These are phyloP conservation scores for Watsonalla binaria DNA, from an alignment of 2,888 invertebrate genomes.

Conservation along the genomic window DNA sequence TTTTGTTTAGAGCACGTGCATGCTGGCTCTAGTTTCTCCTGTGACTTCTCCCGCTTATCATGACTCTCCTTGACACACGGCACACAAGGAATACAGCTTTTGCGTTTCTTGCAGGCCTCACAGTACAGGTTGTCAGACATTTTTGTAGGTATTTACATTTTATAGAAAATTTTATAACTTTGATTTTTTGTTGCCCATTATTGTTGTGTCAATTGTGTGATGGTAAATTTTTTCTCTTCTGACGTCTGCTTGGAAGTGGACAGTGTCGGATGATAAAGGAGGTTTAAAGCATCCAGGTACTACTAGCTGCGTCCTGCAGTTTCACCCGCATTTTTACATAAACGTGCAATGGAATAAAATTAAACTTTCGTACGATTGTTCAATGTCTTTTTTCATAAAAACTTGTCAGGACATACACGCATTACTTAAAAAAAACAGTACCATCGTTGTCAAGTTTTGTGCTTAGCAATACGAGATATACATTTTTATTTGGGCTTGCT, in stretches of 20 bases:
- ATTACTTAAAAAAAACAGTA: no score
- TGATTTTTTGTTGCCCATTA: neutral
- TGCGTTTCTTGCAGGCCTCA: conserved; percentile 22
- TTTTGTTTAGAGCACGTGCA: conserved; percentile 14
- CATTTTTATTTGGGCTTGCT: no score
- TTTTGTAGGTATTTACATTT: conserved; percentile 1
- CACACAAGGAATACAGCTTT: conserved; percentile 30
- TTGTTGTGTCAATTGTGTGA: neutral
- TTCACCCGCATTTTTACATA: no score
- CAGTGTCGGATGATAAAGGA: neutral
- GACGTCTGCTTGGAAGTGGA: neutral
- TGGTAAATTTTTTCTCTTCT: neutral
- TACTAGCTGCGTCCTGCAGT: no score
- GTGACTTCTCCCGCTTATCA: neutral
- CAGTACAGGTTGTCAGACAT: conserved; percentile 28
- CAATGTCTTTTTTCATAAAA: no score
- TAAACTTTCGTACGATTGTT: no score
- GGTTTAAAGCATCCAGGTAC: no score
- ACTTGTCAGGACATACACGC: no score
- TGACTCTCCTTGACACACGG: conserved; percentile 9
- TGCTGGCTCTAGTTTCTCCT: conserved; percentile 4
- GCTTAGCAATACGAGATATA: no score
- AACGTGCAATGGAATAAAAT: no score
- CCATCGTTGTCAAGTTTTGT: no score
- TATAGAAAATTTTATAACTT: neutral